Percentiles rank a stretch among this genome's conserved stretches.
phyloP scores from a whole-genome alignment of 2,797 vertebrate genomes.

The Anniella stebbinsi region DNA sequence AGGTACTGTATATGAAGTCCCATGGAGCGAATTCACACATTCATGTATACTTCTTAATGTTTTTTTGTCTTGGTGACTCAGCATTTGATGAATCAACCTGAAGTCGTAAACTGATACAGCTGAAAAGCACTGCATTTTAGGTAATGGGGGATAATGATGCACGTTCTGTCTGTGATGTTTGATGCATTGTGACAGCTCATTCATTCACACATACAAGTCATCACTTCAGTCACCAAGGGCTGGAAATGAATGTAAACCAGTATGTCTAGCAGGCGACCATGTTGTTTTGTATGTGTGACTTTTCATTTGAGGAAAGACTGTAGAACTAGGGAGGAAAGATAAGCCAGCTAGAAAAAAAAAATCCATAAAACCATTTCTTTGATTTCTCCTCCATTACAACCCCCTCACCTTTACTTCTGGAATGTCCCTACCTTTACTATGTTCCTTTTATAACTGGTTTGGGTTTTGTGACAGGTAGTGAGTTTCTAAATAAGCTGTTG shows the following conservation, averaged over 20 bases:
- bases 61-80: neutral
- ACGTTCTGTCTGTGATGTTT: neutral
- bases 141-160: neutral
- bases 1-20: neutral
- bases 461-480: neutral
- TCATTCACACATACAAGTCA: neutral
- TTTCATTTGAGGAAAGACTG: neutral
- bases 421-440: neutral
- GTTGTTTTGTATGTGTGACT: neutral
- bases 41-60: neutral
- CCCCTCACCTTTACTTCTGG: neutral
- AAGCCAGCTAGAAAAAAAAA: neutral
- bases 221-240: neutral
- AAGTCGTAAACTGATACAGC: neutral
- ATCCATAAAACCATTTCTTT: neutral
- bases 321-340: neutral
- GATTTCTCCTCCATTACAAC: neutral
- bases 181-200: neutral
- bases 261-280: neutral
- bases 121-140: neutral
- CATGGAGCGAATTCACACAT: neutral
- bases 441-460: constrained; percentile 37
- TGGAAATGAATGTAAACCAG: neutral
- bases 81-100: neutral
- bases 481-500: constrained; percentile 25